Conservation (phyloP, 2,797 vertebrate genomes). For the Crenuchus spilurus region DNA sequence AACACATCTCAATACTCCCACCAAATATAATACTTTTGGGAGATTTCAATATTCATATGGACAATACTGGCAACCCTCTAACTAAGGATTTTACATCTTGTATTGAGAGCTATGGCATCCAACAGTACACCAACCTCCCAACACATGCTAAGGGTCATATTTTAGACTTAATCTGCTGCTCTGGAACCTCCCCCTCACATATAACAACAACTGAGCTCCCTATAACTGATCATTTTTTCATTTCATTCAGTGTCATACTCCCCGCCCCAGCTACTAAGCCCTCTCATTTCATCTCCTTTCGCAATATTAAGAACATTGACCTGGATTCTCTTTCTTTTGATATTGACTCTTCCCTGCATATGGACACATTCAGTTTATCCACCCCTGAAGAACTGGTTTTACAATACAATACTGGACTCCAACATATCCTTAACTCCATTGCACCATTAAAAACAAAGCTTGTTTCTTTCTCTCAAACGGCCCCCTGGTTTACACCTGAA, state of each 20-base stretch:
- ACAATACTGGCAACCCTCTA: not conserved
- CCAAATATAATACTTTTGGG: not conserved
- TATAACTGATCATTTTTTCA: too few relatives aligned
- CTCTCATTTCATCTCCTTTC: too few relatives aligned
- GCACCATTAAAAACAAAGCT: not conserved
- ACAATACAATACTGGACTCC: not conserved
- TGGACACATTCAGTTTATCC: not conserved
- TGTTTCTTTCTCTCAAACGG: not conserved
- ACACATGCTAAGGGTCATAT: not conserved
- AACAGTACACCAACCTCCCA: not conserved
- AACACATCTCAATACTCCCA: too few relatives aligned
- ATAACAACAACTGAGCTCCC: too few relatives aligned
- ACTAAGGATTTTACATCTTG: not conserved
- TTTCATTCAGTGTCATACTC: too few relatives aligned
- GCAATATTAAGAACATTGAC: too few relatives aligned
- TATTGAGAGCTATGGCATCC: not conserved
- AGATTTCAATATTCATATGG: not conserved
- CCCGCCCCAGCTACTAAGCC: too few relatives aligned
- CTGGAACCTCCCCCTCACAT: too few relatives aligned
- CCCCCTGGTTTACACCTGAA: not conserved
- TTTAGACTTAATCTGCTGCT: too few relatives aligned
- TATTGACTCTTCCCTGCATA: too few relatives aligned
- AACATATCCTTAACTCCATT: not conserved
- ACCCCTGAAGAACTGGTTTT: not conserved
- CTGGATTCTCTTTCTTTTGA: too few relatives aligned